Conservation (phyloP, 2,888 invertebrate genomes). For the Trachelus iudaicus region DNA sequence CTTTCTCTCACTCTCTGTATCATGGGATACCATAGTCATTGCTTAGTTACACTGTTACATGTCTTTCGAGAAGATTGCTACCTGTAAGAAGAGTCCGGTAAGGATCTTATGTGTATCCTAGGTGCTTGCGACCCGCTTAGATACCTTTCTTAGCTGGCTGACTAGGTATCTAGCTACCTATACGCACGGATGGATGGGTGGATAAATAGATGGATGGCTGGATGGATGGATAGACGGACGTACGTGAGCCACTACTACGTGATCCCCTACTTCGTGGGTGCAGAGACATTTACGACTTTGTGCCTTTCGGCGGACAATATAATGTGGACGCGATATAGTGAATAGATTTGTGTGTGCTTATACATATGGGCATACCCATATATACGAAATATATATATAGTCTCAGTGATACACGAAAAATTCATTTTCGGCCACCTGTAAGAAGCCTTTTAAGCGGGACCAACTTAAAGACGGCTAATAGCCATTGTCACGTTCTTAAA, state of each 20-base stretch:
- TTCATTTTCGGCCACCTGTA: neutral
- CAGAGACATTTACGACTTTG: conserved; percentile 49
- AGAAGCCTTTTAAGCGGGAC: neutral
- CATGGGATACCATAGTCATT: neutral
- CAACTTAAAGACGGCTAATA: neutral
- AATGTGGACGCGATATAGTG: neutral
- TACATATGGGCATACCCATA: neutral
- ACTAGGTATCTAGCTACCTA: neutral
- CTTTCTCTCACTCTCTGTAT: neutral
- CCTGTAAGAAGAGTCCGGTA: neutral
- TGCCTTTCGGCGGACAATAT: conserved; percentile 25
- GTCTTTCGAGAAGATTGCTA: neutral
- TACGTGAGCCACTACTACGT: conserved; percentile 48
- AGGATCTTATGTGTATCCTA: neutral
- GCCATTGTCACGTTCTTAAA: neutral
- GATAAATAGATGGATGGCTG: neutral
- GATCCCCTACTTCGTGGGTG: conserved; percentile 47
- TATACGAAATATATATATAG: conserved; percentile 7
- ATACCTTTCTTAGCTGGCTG: neutral
- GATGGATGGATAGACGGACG: conserved; percentile 7
- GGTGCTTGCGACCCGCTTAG: neutral
- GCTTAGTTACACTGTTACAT: neutral
- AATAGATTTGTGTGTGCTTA: neutral
- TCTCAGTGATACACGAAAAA: neutral
- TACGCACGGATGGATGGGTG: neutral